Evolutionary conservation across 1,140 invertebrate species (phyloP), one percentile per base, ranked within the genome.

Genomic region (Colletes latitarsis): DNA sequence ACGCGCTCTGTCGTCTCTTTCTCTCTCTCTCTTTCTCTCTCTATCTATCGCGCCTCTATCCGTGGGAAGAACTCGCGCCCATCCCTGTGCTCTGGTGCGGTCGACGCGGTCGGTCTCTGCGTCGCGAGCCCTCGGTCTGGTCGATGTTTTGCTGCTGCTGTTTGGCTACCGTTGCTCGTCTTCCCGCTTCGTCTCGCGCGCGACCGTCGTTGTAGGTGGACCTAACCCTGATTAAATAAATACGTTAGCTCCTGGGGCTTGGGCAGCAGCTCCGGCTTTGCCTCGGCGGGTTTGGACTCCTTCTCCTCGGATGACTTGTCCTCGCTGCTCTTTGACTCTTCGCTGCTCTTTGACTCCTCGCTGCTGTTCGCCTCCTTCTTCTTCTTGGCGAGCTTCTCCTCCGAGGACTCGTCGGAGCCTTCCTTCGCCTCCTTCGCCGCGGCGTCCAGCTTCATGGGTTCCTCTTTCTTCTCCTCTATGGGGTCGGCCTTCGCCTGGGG

Each of bases 291-390:
- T 12, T 88, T 87, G 17, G 78, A 64, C 1, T 83, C 77, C 39
- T 88, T 86, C 53, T 84, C 89, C n/a, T 89, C 88, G 49, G 57
- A 89, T 55, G 88, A 90, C 41, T 84, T 81, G 57, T 82, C 74
- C 14, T 91, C 87, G 69, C 80, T 87, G 78, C 83, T 84, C 64
- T 77, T 80, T 46, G 43, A 6, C 43, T 46, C 89, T 49, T 90
- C 87, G 69, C 81, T 87, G 78, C 83, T 84, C 62, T 77, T 80
- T 46, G 43, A 6, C 43, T 46, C 89, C 52, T 90, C 87, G 69
- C 81, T 87, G 78, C 83, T 84, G 62, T 77, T 80, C 30, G 39
- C 87, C 79, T 0, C 84, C 30, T 30, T 82, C 60, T 84, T 82
- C 9, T 86, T 77, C 17, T 81, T 74, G 8, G 49, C 57, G 1